Evolutionary conservation across 2,113 vertebrate species (phyloP), one percentile per base, ranked within the genome.

Genomic region (Toxotes chatareus): DNA sequence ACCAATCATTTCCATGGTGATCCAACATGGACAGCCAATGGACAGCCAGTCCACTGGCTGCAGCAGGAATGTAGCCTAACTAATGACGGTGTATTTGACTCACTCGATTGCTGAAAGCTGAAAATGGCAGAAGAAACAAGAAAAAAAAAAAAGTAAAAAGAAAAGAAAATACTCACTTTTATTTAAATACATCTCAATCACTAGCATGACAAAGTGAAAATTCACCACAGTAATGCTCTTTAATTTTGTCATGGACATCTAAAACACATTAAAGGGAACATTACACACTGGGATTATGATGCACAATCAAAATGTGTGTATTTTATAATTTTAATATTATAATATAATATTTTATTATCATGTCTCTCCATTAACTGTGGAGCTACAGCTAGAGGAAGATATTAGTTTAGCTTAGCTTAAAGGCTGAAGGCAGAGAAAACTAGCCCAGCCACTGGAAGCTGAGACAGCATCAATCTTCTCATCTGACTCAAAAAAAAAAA

Each of bases 1-100:
- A 68, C 59, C 38, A n/a, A 49, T 82, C 65, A 63, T 74, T 71
- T 74, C 31, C 56, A 46, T 7, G 5, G 44, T 1, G 11, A 44
- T 63, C 42, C 31, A n/a, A 7, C 36, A 62, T 70, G 73, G 44
- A 73, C 19, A 27, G 27, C 27, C 27, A 27, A 27, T 27, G 27
- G 27, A 27, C 27, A 27, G 27, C 27, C 27, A 27, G 27, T 27
- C 61, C 47, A 32, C 7, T 21, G 34, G 49, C 51, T 64, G 42
- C 49, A 56, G n/a, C 34, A 17, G 21, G 47, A 55, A 12, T 14
- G 17, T 0, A 31, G 59, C 14, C 6, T 12, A 46, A 59, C 38
- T 60, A 40, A 66, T 71, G 70, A 36, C 46, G 38, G 53, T 17
- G 9, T 8, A 6, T 55, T 32, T 9, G 64, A 60, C 7, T 60